Evolutionary conservation across 2,797 vertebrate genomes (phyloP), one percentile per base, ranked within the genome.

Genomic region (Sciaenops ocellatus): DNA sequence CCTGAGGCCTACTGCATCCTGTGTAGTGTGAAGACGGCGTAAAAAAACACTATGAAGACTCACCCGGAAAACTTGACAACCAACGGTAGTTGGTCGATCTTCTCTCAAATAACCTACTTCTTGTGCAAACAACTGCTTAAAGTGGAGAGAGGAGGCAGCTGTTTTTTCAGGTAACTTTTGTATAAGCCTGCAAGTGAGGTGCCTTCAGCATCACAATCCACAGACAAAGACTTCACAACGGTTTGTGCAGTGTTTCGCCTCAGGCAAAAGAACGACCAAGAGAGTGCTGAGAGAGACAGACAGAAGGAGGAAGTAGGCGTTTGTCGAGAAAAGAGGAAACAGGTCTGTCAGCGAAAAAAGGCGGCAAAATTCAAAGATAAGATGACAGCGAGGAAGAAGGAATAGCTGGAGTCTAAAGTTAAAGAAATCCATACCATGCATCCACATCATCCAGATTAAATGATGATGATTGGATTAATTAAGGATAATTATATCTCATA

Each of bases 271-370:
- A 85, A 64, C 44, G 28, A 79, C 73, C 47, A 47, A 90, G 66
- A 84, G 87, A 82, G 62, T 26, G 79, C 82, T 11, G 76, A 81
- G 81, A 84, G 83, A 88, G 65, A 87, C 80, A 78, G 69, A 88
- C 82, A 89, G 89, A 94, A 94, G 88, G 85, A 95, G 96, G 96
- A 96, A 96, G 94, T 96, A 92, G 95, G 95, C 93, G 95, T 95
- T 92, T 86, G 69, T 92, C 57, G 42, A 81, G 74, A 87, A 89
- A 94, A 94, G 85, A 96, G 95, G 95, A 96, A 96, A 90, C 85
- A 34, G 83, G 89, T 89, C 80, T 61, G 86, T 78, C 66, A 44
- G 73, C 6, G n/a, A 50, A 82, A 80, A 85, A 92, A 83, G 85
- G 93, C 93, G 92, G 81, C 82, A 94, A 93, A 80, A 88, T 92